These are phyloP conservation scores for Drosophila sucinea DNA, from an alignment of 1,140 invertebrate genomes.

Conservation along the genomic window DNA sequence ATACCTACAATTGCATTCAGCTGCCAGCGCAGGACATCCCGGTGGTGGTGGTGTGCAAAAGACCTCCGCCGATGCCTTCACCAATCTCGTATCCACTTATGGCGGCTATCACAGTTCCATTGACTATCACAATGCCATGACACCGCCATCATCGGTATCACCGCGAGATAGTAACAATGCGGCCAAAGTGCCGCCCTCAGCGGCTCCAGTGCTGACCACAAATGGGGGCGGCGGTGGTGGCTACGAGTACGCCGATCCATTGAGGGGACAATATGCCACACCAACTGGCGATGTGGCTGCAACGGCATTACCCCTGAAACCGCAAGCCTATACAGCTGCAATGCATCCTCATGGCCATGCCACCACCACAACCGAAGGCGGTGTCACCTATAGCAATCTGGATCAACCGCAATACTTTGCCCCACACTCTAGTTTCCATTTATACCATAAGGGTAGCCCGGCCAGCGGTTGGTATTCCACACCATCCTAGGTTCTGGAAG, in stretches of 20 bases:
- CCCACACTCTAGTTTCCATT: slow-evolving; percentile 91
- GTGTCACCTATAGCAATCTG: slow-evolving; percentile 86
- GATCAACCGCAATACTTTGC: slow-evolving; percentile 94
- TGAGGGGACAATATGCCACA: slow-evolving; percentile 74
- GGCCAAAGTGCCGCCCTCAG: slow-evolving; percentile 87
- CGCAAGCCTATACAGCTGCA: slow-evolving; percentile 92
- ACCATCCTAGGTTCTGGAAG: slow-evolving; percentile 86
- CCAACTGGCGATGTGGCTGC: slow-evolving; percentile 82
- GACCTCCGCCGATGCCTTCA: slow-evolving; percentile 84
- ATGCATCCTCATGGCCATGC: slow-evolving; percentile 83
- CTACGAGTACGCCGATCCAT: slow-evolving; percentile 75
- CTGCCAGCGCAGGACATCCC: slow-evolving; percentile 79
- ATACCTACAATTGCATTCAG: slow-evolving; percentile 86
- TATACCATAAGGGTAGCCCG: slow-evolving; percentile 90
- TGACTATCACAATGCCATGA: slow-evolving; percentile 96
- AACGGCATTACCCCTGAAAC: slow-evolving; percentile 92
- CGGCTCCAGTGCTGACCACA: slow-evolving; percentile 86
- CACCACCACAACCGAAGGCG: slow-evolving; percentile 83
- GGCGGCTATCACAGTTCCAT: slow-evolving; percentile 87
- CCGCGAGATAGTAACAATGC: slow-evolving; percentile 88
- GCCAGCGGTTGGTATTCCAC: slow-evolving; percentile 90
- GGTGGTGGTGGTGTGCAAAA: slow-evolving; percentile 66
- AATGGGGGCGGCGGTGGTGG: slow-evolving; percentile 58
- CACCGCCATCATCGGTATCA: slow-evolving; percentile 96
- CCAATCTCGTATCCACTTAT: slow-evolving; percentile 86